These are phyloP conservation scores for Lepidochrysops patricia DNA, from an alignment of 2,888 invertebrate genomes.

Conservation along the genomic window DNA sequence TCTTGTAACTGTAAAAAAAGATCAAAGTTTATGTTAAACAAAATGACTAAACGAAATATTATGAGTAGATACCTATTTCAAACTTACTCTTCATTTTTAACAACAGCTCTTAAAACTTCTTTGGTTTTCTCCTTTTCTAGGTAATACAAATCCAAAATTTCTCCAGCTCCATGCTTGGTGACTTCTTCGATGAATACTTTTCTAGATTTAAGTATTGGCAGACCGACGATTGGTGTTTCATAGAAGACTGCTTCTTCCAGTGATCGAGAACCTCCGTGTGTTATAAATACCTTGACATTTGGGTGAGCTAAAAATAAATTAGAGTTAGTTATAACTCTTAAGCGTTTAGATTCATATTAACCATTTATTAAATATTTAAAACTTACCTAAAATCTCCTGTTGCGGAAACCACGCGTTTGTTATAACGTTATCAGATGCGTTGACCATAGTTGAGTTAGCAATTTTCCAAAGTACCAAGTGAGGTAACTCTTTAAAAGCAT, in stretches of 20 bases:
- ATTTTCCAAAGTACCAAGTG: slow-evolving; percentile 71
- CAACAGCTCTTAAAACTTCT: slow-evolving; percentile 40
- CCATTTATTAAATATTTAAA: not conserved
- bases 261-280: slow-evolving; percentile 60
- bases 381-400: slow-evolving; percentile 66
- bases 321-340: not conserved
- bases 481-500: slow-evolving; percentile 62
- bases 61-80: no score
- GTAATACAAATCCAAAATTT: slow-evolving; percentile 49
- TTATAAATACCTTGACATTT: slow-evolving; percentile 58
- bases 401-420: slow-evolving; percentile 71
- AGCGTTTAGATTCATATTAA: not conserved
- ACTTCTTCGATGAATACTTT: slow-evolving; percentile 53
- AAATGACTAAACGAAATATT: no score
- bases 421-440: slow-evolving; percentile 58
- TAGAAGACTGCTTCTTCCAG: slow-evolving; percentile 63
- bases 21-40: not conserved
- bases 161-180: slow-evolving; percentile 50
- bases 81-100: slow-evolving; percentile 45
- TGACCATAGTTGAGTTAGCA: slow-evolving; percentile 51
- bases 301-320: slow-evolving; percentile 48
- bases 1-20: slow-evolving; percentile 43
- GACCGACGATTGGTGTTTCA: slow-evolving; percentile 54
- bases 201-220: slow-evolving; percentile 49
- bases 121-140: slow-evolving; percentile 49